A percentile compares a stretch with the other conserved stretches of the same genome.
Conservation (phyloP, 2,797 vertebrate genomes). For the Lepilemur septentrionalis region DNA sequence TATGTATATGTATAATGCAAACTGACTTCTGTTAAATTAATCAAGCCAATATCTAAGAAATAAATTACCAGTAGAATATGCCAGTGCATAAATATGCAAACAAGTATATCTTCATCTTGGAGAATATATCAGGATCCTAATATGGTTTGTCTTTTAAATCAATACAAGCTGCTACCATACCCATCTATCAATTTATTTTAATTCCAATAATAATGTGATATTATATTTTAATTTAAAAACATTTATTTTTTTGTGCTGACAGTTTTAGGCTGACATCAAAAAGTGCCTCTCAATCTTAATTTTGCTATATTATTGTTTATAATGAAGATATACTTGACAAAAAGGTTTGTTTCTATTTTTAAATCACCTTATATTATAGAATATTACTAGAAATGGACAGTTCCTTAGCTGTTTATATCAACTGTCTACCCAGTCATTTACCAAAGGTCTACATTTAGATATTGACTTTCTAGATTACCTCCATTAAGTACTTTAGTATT, state of each 20-base stretch:
- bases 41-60: background rate
- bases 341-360: constrained; percentile 22
- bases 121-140: background rate
- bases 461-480: constrained; percentile 53
- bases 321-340: background rate
- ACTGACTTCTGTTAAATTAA: background rate
- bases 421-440: constrained; percentile 27
- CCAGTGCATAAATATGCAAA: background rate
- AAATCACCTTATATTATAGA: constrained; percentile 3
- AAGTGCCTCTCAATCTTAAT: background rate
- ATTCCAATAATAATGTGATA: background rate
- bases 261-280: background rate
- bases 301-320: background rate
- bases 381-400: background rate
- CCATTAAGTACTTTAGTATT: constrained; percentile 62
- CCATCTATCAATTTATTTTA: background rate
- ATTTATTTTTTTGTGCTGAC: background rate
- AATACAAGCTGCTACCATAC: background rate
- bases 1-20: background rate
- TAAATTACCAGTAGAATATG: background rate
- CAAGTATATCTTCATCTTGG: background rate
- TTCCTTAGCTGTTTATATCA: constrained; percentile 19
- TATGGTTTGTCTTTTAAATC: background rate
- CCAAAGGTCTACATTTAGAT: constrained; percentile 48
- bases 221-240: background rate